Conservation (phyloP, 2,797 vertebrate species). For the Parauchenoglanis punctatus region DNA sequence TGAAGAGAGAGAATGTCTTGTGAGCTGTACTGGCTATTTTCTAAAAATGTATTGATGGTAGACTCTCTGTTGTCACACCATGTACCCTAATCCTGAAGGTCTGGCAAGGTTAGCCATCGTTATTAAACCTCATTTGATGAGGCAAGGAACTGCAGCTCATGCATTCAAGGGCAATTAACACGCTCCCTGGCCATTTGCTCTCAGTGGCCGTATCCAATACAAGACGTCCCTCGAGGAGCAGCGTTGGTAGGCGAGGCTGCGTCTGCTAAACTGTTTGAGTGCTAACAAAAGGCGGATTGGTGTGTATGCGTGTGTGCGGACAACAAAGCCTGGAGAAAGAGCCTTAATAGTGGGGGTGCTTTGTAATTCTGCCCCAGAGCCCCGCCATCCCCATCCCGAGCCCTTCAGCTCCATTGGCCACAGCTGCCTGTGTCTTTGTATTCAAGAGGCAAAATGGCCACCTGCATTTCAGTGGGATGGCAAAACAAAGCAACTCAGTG, state of each 20-base stretch:
- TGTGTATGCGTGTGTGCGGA: constrained; percentile 37
- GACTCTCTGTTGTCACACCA: not conserved
- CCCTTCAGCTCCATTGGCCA: constrained; percentile 36
- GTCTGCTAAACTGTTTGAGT: constrained; percentile 45
- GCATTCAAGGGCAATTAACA: constrained; percentile 52
- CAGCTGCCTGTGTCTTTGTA: constrained; percentile 49
- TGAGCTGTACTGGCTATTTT: not conserved
- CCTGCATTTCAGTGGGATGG: constrained; percentile 43
- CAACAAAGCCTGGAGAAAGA: constrained; percentile 30
- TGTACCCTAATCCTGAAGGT: constrained; percentile 31
- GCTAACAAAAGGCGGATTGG: constrained; percentile 49
- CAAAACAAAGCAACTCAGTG: constrained; percentile 31
- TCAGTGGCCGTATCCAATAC: constrained; percentile 48
- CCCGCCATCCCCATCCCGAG: constrained; percentile 16
- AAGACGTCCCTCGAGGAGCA: constrained; percentile 45
- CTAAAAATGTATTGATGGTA: not conserved
- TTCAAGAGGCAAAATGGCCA: constrained; percentile 43
- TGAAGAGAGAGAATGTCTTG: not conserved
- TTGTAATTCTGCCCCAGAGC: constrained; percentile 33
- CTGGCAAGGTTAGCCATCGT: constrained; percentile 40
- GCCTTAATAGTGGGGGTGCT: constrained; percentile 30
- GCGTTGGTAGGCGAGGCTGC: constrained; percentile 57
- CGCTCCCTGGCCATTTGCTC: constrained; percentile 41
- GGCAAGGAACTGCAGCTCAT: constrained; percentile 44
- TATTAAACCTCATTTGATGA: constrained; percentile 42